Evolutionary conservation across 2,113 vertebrate genomes (phyloP), one percentile per base, ranked within the genome.

Genomic region (Nesoenas mayeri): DNA sequence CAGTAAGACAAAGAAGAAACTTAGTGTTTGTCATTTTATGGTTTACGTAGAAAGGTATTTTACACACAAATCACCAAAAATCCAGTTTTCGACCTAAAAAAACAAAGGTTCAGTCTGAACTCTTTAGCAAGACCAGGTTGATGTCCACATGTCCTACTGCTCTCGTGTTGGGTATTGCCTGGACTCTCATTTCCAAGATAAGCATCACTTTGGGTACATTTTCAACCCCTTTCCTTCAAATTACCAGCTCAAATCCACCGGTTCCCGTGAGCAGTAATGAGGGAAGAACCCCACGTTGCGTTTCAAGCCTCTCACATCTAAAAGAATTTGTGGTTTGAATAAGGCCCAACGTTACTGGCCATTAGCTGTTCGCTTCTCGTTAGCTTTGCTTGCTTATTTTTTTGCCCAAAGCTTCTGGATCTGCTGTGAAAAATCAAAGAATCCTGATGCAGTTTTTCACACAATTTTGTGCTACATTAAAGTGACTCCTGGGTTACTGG

Each of bases 371-470:
- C 4, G 3, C 36, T 48, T 82, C 40, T 42, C 22, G n/a, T 74
- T 29, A 65, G 15, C 16, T 28, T 73, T 73, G 5, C 66, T 69
- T 60, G 29, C 44, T 61, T 54, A 36, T 51, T 84, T 89, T 47
- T 88, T 38, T 24, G 18, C 53, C 42, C 28, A 34, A 83, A 92
- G 56, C 67, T 90, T 29, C 75, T 78, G 67, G 32, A 70, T 74
- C 53, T 77, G 56, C 92, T 84, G 32, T 38, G 71, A 84, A 69
- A 89, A 90, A 83, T 70, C 58, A 91, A 88, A 94, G 71, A 50
- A 19, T 42, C 81, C 53, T 22, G 34, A 65, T 87, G 80, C 73
- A 58, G 86, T 93, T 93, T 90, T 93, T 93, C 86, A 77, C 77
- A 67, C 34, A 31, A 17, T 91, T 95, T 60, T 70, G 60, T 67